These are phyloP conservation scores for Hirtodrosophila trivittata DNA, from an alignment of 2,888 invertebrate species.

Conservation along the genomic window DNA sequence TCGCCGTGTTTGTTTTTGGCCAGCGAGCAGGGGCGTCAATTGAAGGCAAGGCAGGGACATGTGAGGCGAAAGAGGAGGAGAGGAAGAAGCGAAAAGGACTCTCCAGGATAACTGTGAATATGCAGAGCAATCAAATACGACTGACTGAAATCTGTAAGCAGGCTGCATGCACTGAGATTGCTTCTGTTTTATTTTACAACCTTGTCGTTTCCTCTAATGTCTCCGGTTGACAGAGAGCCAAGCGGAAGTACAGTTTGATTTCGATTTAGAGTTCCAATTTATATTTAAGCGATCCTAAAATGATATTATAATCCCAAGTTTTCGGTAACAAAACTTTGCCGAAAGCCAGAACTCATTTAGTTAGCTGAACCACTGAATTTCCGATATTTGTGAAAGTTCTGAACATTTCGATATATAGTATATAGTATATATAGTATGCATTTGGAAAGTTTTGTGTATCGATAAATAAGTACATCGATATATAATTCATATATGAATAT, in stretches of 20 bases:
- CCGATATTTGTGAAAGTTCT: constrained; percentile 10
- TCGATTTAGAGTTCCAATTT: no score
- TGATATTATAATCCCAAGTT: not conserved
- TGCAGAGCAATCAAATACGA: constrained; percentile 32
- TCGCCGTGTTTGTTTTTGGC: constrained; percentile 56
- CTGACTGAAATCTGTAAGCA: constrained; percentile 39
- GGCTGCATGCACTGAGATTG: constrained; percentile 10
- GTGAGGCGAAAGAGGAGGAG: not conserved
- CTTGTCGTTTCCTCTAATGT: no score
- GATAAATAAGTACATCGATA: constrained; percentile 32
- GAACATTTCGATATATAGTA: constrained; percentile 7
- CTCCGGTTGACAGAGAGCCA: no score
- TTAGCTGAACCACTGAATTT: constrained; percentile 18
- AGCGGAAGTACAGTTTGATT: no score
- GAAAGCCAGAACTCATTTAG: constrained; percentile 9
- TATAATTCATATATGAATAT: constrained; percentile 59
- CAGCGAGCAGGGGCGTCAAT: constrained; percentile 33
- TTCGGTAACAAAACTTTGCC: no score
- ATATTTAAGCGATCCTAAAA: not conserved
- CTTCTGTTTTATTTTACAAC: no score
- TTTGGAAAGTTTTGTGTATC: constrained; percentile 59
- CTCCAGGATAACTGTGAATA: not conserved
- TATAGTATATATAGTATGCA: constrained; percentile 12
- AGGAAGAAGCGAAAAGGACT: not conserved
- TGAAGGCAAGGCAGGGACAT: constrained; percentile 23